phyloP scores from a whole-genome alignment of 2,113 vertebrate genomes.

The Tonatia bakeri region DNA sequence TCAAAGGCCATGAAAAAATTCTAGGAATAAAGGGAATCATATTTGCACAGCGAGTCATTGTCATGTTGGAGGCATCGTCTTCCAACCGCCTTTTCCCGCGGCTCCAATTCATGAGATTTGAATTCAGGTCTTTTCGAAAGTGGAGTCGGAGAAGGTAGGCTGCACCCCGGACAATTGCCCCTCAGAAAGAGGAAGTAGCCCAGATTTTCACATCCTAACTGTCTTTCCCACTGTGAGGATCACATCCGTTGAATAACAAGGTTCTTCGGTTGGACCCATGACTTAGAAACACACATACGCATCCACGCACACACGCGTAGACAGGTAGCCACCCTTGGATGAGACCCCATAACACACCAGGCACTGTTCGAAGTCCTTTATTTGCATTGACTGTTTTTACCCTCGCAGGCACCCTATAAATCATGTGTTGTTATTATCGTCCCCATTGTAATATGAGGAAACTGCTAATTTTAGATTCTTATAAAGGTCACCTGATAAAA shows the following conservation, averaged over 20 bases:
- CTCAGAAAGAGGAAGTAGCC: neutral
- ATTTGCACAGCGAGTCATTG: neutral
- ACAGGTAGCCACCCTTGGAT: rapidly evolving
- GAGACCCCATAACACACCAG: neutral
- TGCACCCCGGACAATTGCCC: neutral
- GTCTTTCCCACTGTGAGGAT: neutral
- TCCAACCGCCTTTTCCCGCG: neutral
- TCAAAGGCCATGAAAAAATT: neutral
- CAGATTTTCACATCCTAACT: neutral
- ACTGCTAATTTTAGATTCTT: neutral
- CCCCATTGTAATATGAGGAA: neutral
- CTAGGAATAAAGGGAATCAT: neutral
- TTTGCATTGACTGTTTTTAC: neutral
- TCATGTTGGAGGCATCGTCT: neutral
- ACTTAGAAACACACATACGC: neutral
- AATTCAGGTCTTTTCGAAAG: neutral
- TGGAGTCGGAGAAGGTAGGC: neutral
- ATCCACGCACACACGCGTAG: too few species aligned
- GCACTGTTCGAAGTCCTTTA: neutral
- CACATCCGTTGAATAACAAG: neutral
- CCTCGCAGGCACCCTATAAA: neutral
- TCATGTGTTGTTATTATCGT: neutral
- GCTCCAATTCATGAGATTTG: neutral
- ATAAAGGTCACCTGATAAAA: neutral
- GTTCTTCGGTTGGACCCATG: neutral